Evolutionary conservation across 2,888 invertebrate genomes (phyloP), one percentile per base, ranked within the genome.

Genomic region (Galerucella nymphaeae): DNA sequence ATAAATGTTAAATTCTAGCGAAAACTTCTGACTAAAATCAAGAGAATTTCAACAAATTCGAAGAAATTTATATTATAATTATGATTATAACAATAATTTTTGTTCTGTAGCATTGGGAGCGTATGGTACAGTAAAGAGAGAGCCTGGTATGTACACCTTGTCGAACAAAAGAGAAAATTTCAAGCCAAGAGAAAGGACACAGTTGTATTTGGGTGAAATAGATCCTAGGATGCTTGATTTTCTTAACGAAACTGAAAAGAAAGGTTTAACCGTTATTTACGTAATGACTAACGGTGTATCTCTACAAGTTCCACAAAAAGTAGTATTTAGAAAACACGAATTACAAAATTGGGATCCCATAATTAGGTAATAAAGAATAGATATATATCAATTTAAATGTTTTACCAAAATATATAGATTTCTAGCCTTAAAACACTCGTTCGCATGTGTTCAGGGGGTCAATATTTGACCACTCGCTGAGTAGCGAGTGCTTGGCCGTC

Each of bases 231-330:
- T 55, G 57, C 16, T n/a, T 18, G 38, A 59, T 8, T 67, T 67
- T 45, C 41, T 67, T 8, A 10, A 58, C 30, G 59, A 58, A 16
- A 67, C 67, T 13, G 59, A 57, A 16, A 67, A 58, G 16, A 41
- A 42, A 42, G 67, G 67, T 30, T 59, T 67, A 20, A 67, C 67
- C n/a, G 59, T 67, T 6, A 41, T 67, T 45, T 67, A 57, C 45
- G 67, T 58, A 2, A 18, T 67, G 20, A 20, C 20, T 1, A 67
- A 67, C 18, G 59, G 59, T 11, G n/a, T 53, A 18, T 16, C 38
- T 2, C 16, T 45, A 14, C 67, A 67, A 20, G 59, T 48, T 1
- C 67, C 67, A 5, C 23, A 57, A 57, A 67, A 67, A 42, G 18
- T 67, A 14, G 67, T 67, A n/a, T 42, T 67, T 11, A 57, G 59